Evolutionary conservation across 2,113 vertebrate species (phyloP).

Genomic region (Heliornis fulica): DNA sequence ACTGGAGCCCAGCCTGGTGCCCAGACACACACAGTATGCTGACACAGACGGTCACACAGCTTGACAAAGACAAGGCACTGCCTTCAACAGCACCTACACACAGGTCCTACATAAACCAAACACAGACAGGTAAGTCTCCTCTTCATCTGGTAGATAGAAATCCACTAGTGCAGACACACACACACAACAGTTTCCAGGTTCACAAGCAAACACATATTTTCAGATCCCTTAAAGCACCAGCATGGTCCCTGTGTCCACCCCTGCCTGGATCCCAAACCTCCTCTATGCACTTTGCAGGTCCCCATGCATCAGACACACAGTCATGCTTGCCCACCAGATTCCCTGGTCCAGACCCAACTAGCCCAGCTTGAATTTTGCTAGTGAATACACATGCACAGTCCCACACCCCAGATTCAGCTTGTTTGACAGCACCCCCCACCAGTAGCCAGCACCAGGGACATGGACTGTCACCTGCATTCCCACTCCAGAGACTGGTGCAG

Average conservation of each 20-base stretch:
- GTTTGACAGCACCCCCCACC: no score
- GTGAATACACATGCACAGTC: not conserved
- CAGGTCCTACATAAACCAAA: not conserved
- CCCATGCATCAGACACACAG: not conserved
- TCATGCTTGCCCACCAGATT: not conserved
- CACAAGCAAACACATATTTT: not conserved
- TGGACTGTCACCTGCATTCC: rapidly evolving
- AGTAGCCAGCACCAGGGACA: not conserved
- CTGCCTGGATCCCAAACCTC: not conserved
- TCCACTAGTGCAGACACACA: not conserved
- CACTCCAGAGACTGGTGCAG: rapidly evolving
- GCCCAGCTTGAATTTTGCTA: not conserved
- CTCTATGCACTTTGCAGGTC: not conserved
- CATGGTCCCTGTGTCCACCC: not conserved
- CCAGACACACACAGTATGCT: no score
- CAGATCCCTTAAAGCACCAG: not conserved
- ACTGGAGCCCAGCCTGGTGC: not conserved
- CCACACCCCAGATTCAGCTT: rapidly evolving
- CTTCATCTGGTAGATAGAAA: not conserved
- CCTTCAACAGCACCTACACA: not conserved
- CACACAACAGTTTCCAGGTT: not conserved
- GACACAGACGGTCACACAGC: not conserved
- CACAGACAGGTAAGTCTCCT: not conserved
- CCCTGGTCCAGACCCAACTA: rapidly evolving
- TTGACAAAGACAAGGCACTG: not conserved